phyloP scores from a whole-genome alignment of 2,888 invertebrate species.

The Himalopsyche japonica region DNA sequence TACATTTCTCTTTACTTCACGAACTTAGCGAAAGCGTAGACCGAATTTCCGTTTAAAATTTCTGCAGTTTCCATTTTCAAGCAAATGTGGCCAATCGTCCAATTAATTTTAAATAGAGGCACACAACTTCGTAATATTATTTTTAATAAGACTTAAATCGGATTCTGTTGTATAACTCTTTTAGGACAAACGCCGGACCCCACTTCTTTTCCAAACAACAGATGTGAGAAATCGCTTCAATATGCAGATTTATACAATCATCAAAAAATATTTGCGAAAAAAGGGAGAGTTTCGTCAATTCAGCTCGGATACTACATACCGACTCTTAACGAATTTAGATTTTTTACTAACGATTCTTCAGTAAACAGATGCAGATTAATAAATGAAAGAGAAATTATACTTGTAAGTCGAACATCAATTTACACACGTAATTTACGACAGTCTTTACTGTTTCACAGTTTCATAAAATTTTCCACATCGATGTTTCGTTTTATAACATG shows the following conservation, averaged over 20 bases:
- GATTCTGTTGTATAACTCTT: neutral
- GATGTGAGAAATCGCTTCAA: neutral
- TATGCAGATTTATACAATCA: neutral
- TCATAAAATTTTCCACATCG: too few species aligned
- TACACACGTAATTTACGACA: too few species aligned
- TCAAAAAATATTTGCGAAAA: neutral
- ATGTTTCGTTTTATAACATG: too few species aligned
- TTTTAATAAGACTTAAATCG: neutral
- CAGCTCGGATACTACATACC: neutral
- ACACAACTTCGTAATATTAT: neutral
- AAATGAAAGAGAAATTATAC: neutral
- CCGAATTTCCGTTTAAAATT: neutral
- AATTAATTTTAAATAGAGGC: neutral
- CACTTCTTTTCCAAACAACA: neutral
- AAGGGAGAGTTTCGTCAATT: neutral
- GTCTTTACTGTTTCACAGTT: too few species aligned
- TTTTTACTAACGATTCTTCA: neutral
- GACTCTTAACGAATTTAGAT: neutral
- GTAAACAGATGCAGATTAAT: neutral
- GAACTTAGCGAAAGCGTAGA: too few species aligned
- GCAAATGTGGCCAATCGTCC: neutral
- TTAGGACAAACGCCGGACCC: neutral
- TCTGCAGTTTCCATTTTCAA: neutral
- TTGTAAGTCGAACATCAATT: too few species aligned
- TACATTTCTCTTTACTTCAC: too few species aligned